Evolutionary conservation across 2,888 invertebrate species (phyloP).

Genomic region (Drosophila kanekoi): DNA sequence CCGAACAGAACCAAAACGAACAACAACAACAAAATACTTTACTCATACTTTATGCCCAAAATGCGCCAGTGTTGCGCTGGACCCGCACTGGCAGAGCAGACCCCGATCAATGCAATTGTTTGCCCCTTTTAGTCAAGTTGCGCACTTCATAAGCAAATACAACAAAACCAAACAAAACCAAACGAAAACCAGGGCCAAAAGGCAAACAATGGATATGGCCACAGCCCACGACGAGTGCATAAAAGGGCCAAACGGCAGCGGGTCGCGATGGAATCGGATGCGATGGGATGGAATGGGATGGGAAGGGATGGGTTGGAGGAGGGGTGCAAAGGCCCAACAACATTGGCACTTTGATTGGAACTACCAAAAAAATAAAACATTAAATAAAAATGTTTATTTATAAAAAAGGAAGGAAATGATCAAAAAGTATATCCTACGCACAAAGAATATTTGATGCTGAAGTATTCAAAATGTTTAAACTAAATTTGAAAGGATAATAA

Average conservation of each 20-base stretch:
- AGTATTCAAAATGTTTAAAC: background rate
- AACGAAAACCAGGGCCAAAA: conserved; percentile 65
- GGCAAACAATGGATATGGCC: conserved; percentile 73
- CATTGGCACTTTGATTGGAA: conserved; percentile 77
- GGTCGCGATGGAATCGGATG: background rate
- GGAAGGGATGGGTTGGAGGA: background rate
- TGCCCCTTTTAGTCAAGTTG: conserved; percentile 83
- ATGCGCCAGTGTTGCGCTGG: conserved; percentile 47
- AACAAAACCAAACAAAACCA: conserved; percentile 61
- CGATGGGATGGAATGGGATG: background rate
- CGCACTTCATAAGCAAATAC: conserved; percentile 81
- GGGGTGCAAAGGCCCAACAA: conserved; percentile 30
- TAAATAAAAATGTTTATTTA: conserved; percentile 19
- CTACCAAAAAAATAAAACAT: conserved; percentile 44
- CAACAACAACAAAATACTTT: conserved; percentile 70
- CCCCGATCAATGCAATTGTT: conserved; percentile 82
- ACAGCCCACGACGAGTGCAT: conserved; percentile 50
- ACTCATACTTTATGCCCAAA: conserved; percentile 81
- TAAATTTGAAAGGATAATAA: background rate
- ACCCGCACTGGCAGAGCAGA: conserved; percentile 16
- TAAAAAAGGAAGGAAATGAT: conserved; percentile 14
- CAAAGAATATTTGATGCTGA: conserved; percentile 1
- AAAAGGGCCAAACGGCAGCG: conserved; percentile 15
- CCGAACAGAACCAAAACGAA: conserved; percentile 53
- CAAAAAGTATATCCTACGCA: conserved; percentile 9